Evolutionary conservation across 2,888 invertebrate genomes (phyloP), one percentile per base, ranked within the genome.

Genomic region (Tanaodytes sp.): DNA sequence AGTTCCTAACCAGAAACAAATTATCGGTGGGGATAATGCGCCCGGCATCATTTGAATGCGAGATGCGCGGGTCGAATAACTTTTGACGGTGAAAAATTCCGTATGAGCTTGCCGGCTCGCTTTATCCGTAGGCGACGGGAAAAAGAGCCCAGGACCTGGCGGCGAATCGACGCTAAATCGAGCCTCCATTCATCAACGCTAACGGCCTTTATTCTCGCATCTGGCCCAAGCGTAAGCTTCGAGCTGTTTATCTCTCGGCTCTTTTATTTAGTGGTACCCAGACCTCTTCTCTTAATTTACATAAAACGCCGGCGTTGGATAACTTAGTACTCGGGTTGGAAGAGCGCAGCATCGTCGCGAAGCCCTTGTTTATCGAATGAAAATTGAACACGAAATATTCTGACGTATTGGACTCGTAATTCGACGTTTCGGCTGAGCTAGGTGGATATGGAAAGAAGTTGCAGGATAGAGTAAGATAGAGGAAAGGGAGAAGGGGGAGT

Each of bases 141-240:
- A 61, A 49, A 72, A 61, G 55, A 65, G 9, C 20, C 43, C 61
- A 66, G 45, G 48, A 52, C 51, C 40, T 51, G 58, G 57, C 57
- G 43, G 68, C 37, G 54, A 69, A 71, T 72, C 66, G 70, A 61
- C 65, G 63, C 66, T 75, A 71, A 73, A 75, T 74, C 69, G 72
- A 72, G 73, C 68, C 55, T 43, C 71, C 73, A 75, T 76, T 75
- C 72, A 73, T 75, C 76, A 75, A 70, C 58, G 64, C 72, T 76
- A 75, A 75, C 73, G 74, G 71, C 73, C 71, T 73, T 75, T 74
- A 76, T 76, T 75, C 67, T 62, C 71, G 71, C 73, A 73, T 75
- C 75, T 72, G 71, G 70, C 65, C 68, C 70, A 63, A 37, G 89
- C 85, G 80, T 89, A 89, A 71, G 59, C 69, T 51, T 66, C 46